Conservation (phyloP, 2,113 vertebrate genomes). For the Cynocephalus volans region DNA sequence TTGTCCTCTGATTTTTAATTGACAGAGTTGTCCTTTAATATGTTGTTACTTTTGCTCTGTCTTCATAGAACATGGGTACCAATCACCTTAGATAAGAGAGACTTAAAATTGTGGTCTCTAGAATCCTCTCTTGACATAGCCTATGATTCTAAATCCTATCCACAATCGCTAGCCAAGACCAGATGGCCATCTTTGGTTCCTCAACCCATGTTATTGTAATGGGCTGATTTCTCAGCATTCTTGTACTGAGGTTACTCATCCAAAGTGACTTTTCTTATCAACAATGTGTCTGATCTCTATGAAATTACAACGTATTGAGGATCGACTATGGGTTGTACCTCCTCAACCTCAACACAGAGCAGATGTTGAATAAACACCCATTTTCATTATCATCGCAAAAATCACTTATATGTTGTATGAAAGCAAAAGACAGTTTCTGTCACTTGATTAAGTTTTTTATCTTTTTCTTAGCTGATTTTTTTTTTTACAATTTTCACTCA, state of each 20-base stretch:
- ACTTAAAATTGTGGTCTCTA: background rate
- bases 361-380: background rate
- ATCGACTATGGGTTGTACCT: background rate
- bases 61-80: background rate
- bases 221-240: background rate
- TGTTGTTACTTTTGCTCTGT: background rate
- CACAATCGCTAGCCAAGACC: background rate
- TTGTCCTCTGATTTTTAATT: background rate
- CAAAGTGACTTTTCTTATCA: background rate
- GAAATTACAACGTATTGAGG: background rate
- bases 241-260: background rate
- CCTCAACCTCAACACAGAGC: background rate
- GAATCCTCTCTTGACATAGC: background rate
- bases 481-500: background rate
- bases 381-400: background rate
- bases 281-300: background rate
- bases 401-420: background rate
- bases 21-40: background rate
- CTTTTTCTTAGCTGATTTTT: background rate
- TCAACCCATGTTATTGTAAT: accelerated
- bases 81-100: background rate
- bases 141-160: background rate
- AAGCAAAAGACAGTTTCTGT: background rate
- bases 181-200: background rate
- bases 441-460: background rate